Conservation (phyloP, 2,888 invertebrate genomes). For the Apamea epomidion region DNA sequence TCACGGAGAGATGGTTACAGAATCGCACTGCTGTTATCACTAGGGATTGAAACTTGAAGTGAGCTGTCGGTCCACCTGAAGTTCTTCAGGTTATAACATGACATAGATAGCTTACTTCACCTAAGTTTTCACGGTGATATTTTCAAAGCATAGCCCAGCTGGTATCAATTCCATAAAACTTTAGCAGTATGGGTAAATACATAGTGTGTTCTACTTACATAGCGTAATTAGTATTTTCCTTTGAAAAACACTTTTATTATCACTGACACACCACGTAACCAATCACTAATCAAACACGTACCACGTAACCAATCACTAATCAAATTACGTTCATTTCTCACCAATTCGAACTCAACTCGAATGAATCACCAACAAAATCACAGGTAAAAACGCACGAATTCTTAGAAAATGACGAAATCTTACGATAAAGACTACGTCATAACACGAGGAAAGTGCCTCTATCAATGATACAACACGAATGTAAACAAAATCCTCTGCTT, state of each 20-base stretch:
- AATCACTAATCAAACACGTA: conserved; percentile 46
- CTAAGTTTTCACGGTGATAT: not conserved
- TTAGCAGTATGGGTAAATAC: no score
- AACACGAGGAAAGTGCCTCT: conserved; percentile 30
- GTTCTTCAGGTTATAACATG: no score
- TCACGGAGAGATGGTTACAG: no score
- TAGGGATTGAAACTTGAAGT: no score
- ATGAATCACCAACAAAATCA: conserved; percentile 46
- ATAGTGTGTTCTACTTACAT: conserved; percentile 40
- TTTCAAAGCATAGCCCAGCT: not conserved
- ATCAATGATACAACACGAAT: conserved; percentile 41
- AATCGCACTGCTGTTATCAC: no score
- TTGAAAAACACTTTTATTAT: not conserved
- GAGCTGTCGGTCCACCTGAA: no score
- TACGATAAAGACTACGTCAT: conserved; percentile 56
- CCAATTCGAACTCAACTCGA: conserved; percentile 4
- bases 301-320: conserved; percentile 42
- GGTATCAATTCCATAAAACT: not conserved
- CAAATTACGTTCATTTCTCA: conserved; percentile 37
- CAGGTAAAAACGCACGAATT: conserved; percentile 53
- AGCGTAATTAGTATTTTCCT: conserved; percentile 13
- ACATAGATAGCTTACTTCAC: not conserved
- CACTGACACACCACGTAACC: conserved; percentile 19
- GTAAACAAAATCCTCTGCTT: conserved; percentile 55
- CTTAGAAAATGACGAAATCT: conserved; percentile 47